Evolutionary conservation across 2,113 vertebrate genomes (phyloP).

Genomic region (Suncus etruscus): DNA sequence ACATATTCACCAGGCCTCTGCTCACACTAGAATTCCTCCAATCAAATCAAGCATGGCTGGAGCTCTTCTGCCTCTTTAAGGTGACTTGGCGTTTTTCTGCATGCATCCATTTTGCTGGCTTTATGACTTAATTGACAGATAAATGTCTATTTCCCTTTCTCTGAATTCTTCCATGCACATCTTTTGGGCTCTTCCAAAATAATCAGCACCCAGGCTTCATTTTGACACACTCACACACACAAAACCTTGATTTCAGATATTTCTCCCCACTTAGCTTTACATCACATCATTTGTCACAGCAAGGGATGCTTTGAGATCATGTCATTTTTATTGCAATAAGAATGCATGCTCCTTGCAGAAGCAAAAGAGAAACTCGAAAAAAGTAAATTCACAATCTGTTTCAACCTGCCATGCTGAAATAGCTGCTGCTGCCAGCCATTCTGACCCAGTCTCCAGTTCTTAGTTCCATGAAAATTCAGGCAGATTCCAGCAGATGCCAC

Average conservation of each 20-base stretch:
- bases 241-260: not conserved
- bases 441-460: not conserved
- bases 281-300: not conserved
- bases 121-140: constrained; percentile 27
- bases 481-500: not conserved
- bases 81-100: constrained; percentile 80
- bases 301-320: not conserved
- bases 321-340: too few species aligned
- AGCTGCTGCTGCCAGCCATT: not conserved
- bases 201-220: not conserved
- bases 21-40: not conserved
- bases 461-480: not conserved
- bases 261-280: not conserved
- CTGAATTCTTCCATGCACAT: not conserved
- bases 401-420: not conserved
- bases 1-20: not conserved
- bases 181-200: not conserved
- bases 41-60: not conserved
- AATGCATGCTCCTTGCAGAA: constrained; percentile 26
- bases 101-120: constrained; percentile 68
- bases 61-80: constrained; percentile 76
- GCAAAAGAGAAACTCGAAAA: not conserved
- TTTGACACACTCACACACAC: too few species aligned
- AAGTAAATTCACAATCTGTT: not conserved
- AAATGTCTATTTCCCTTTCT: not conserved